Evolutionary conservation across 2,888 invertebrate genomes (phyloP), one percentile per base, ranked within the genome.

Genomic region (Ormyrus rosae): DNA sequence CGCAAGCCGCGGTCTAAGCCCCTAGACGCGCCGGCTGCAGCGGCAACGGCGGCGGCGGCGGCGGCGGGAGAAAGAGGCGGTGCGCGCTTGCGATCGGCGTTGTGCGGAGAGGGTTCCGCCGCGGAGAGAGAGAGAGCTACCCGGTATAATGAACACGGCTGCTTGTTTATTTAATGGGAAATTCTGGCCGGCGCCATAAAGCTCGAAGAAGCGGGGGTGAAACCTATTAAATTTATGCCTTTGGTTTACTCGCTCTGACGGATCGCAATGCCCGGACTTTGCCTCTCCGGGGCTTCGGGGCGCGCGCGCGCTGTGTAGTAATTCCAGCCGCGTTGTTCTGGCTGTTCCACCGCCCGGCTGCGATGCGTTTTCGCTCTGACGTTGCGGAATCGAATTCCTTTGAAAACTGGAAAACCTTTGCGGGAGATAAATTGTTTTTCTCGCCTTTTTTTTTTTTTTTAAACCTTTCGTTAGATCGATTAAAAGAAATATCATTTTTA

Each of bases 141-240:
- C 55, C 67, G 70, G 65, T 81, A 81, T 81, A 82, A 80, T 77
- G 80, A 81, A 82, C 82, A 83, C 77, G 89, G 89, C 86, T 86
- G 90, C 89, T 90, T 90, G 90, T 90, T 90, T 90, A 90, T 90
- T 90, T 90, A 90, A 90, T 90, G 89, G 90, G 89, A 89, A 90
- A 90, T 90, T 90, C 89, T 34, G 34, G 89, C 89, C 88, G 88
- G 89, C 89, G 88, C 89, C 89, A 90, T 90, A 90, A 90, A 90
- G 88, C 88, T 89, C 86, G 85, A 53, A 83, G 85, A 85, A 81
- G 68, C 34, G 73, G 78, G 81, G 85, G 86, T 88, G 89, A 89
- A 89, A 89, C 89, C 89, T 88, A 90, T 89, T 89, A 89, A 90
- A 90, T 90, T 90, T 90, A 90, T 90, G 89, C 85, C 88, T 88